Base-by-base conservation (phyloP, 2,797 vertebrate species). In the Pipistrellus pygmaeus region DNA sequence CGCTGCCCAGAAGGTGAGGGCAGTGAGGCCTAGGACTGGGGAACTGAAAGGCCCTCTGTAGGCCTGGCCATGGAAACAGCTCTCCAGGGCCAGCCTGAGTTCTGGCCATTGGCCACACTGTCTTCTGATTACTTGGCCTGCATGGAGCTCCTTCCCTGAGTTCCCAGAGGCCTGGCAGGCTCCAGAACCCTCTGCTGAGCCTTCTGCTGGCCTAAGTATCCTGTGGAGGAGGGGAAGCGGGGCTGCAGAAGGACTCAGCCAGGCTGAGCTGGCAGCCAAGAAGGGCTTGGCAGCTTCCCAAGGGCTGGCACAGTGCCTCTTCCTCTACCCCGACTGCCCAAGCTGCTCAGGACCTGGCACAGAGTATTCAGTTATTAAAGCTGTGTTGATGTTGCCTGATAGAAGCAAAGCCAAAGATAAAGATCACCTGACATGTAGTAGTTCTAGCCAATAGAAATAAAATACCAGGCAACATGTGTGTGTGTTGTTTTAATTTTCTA, bases 221-320 rank as follows among this genome's bases (percentile, higher is more conserved):
- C 85, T 10, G 23, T 35, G 78, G 87, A 90, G 89, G 88, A 83
- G 25, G 73, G 78, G 35, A 92, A 53, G 71, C 44, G 88, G 81
- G 66, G 35, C 57, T 64, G 53, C 35, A 51, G 66, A 55, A 82
- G 51, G 51, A 93, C 85, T 30, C 41, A 77, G 92, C 73, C 82
- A 88, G 64, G 82, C 90, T 13, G n/a, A 91, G 78, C 69, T 77
- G 71, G 68, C 44, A 93, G 89, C 89, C 93, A 92, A 91, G 80
- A 93, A 68, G 55, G 81, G 62, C 62, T 86, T 95, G 95, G 87
- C 96, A 96, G 90, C 81, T 73, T 92, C 88, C 88, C 3, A 48
- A 95, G 64, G 44, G 66, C 72, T 89, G 95, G 96, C 93, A 72
- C 7, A 30, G 71, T 35, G 62, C 69, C 86, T 69, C 72, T 38